phyloP scores from a whole-genome alignment of 2,888 invertebrate genomes.

The Sthenelais limicola region DNA sequence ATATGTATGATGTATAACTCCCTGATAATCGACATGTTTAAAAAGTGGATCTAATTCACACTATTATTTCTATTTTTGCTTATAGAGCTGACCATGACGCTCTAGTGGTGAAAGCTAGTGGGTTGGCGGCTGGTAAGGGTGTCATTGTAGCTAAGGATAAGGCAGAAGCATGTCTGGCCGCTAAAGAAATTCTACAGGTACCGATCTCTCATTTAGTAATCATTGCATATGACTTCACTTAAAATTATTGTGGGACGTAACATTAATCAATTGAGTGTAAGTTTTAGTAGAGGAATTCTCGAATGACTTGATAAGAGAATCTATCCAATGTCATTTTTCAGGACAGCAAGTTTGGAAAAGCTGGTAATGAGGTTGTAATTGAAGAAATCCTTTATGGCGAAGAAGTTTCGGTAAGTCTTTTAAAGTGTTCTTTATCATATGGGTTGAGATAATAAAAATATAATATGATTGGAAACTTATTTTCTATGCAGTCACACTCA shows the following conservation, averaged over 20 bases:
- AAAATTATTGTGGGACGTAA: neutral
- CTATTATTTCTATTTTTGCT: neutral
- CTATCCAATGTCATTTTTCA: constrained; percentile 48
- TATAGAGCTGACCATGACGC: constrained; percentile 80
- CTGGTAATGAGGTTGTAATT: constrained; percentile 88
- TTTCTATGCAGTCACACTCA: too few relatives aligned
- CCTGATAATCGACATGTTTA: too few relatives aligned
- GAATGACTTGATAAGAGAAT: neutral
- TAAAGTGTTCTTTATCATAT: too few relatives aligned
- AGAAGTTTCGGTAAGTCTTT: constrained; percentile 88
- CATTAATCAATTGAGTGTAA: too few relatives aligned
- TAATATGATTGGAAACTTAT: too few relatives aligned
- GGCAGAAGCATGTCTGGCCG: constrained; percentile 87
- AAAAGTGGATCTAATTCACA: too few relatives aligned
- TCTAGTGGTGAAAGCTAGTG: constrained; percentile 94
- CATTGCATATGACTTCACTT: neutral
- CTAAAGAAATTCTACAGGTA: constrained; percentile 82
- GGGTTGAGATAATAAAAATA: too few relatives aligned
- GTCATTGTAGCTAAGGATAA: constrained; percentile 87
- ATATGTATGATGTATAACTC: too few relatives aligned
- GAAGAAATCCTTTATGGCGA: constrained; percentile 94
- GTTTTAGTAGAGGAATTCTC: too few relatives aligned
- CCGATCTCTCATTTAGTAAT: neutral
- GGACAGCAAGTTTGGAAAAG: constrained; percentile 84
- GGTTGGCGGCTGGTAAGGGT: constrained; percentile 97